These are phyloP conservation scores for Actinia tenebrosa DNA, from an alignment of 64 coral and sea anemone genomes.

Conservation along the genomic window DNA sequence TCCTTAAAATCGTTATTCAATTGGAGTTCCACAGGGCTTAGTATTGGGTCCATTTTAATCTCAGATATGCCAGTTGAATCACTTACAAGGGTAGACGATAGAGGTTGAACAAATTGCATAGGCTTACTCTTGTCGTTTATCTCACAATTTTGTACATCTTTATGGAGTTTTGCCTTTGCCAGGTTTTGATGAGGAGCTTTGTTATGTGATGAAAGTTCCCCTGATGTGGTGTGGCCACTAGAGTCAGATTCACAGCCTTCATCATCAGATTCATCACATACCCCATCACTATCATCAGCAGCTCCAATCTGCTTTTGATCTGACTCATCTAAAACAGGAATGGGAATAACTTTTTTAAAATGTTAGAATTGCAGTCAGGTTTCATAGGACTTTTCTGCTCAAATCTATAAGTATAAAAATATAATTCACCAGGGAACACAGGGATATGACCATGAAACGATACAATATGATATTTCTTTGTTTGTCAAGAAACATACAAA, in stretches of 20 bases:
- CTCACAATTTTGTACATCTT: background rate
- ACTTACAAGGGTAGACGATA: background rate
- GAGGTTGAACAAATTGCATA: background rate
- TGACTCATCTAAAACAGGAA: background rate
- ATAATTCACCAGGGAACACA: too few relatives aligned
- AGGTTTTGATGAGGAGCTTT: background rate
- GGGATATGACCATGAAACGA: too few relatives aligned
- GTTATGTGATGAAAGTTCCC: background rate
- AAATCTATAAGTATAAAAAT: too few relatives aligned
- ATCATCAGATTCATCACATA: background rate
- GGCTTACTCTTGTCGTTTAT: background rate
- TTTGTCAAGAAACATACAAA: too few relatives aligned
- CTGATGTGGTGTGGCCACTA: background rate
- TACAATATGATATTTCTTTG: too few relatives aligned
- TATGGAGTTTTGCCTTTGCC: background rate
- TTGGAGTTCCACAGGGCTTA: slow-evolving; percentile 17
- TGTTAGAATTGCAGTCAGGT: too few relatives aligned
- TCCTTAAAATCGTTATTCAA: background rate
- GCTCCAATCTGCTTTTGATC: background rate
- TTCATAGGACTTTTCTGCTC: too few relatives aligned
- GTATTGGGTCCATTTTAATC: background rate
- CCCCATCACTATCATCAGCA: background rate
- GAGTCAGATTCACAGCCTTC: slow-evolving; percentile 32
- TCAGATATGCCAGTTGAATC: background rate
- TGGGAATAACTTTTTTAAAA: too few relatives aligned